Base-by-base conservation (phyloP, 2,113 vertebrate species). In the Clupea harengus region DNA sequence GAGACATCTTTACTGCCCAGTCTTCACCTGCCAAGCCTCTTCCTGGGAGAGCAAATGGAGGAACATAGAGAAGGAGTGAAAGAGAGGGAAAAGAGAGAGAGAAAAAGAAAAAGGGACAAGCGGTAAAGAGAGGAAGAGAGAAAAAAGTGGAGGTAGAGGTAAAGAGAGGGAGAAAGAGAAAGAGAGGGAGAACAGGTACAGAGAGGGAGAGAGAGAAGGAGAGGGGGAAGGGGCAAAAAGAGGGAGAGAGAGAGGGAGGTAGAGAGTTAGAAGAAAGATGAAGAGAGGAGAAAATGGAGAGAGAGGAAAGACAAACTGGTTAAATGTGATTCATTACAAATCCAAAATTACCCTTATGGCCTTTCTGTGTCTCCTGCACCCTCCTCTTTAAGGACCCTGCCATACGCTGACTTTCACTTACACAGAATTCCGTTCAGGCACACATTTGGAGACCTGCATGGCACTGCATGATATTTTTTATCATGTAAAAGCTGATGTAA, bases 121-220 rank as follows among this genome's bases (percentile, higher is more conserved):
- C 75, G 17, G 13, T 8, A 8, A 3, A 20, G 52, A 20, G 52
- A 60, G 54, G 17, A 22, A 60, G 1, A 39, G 39, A 39, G 39
- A 39, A 39, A 39, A 39, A 39, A 39, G 39, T 39, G 39, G 39
- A 39, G 39, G 39, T 39, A 39, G 8, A 25, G 10, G 89, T 80
- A 88, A 85, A 87, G 81, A 13, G 87, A 88, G 88, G 85, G 90
- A 91, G 64, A 93, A 84, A 91, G 83, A 90, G 85, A 85, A 83
- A 90, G 54, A 85, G 54, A 91, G 81, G 81, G 47, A n/a, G 54
- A 64, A 45, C 7, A 6, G 13, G 64, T 32, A 28, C 9, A 25
- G n/a, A 64, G n/a, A 64, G n/a, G 25, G 60, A 1, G 72, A 92
- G 85, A 92, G 83, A 91, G 85, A 85, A 83, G 90, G 52, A 86